Evolutionary conservation across 23 tunicate species (phyloP).

Genomic region (Botrylloides violaceus): DNA sequence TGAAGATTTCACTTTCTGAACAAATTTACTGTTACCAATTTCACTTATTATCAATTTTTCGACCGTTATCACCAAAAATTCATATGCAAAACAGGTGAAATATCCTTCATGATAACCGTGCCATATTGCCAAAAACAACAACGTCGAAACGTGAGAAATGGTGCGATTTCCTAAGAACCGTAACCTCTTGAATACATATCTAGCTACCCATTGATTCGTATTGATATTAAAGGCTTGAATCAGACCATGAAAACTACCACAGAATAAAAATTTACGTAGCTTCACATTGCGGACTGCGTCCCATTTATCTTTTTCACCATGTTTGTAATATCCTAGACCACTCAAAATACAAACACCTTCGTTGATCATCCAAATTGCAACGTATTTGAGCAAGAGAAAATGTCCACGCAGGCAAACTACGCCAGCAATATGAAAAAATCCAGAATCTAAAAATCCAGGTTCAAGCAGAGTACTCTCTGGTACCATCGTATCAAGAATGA

Average conservation of each 20-base stretch:
- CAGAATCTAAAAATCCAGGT: constrained; percentile 23
- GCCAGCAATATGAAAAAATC: constrained; percentile 19
- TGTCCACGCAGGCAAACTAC: constrained; percentile 32
- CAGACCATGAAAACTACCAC: constrained; percentile 52
- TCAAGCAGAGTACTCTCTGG: background rate
- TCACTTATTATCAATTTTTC: constrained; percentile 33
- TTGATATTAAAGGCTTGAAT: constrained; percentile 74
- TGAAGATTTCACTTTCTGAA: background rate
- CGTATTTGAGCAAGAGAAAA: constrained; percentile 28
- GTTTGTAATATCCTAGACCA: constrained; percentile 72
- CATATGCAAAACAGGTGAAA: constrained; percentile 71
- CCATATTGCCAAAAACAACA: constrained; percentile 84
- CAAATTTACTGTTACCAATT: background rate
- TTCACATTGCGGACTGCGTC: constrained; percentile 66
- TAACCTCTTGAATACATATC: constrained; percentile 90
- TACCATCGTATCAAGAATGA: background rate
- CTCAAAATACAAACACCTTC: constrained; percentile 79
- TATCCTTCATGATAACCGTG: constrained; percentile 92
- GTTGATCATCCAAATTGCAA: constrained; percentile 71
- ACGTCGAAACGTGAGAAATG: constrained; percentile 53
- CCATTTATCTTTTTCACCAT: constrained; percentile 56
- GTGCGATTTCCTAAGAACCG: constrained; percentile 55
- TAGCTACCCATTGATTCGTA: constrained; percentile 78
- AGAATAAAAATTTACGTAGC: constrained; percentile 34
- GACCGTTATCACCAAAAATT: constrained; percentile 62